A percentile compares a stretch with the other conserved stretches of the same genome.
Evolutionary conservation across 2,113 vertebrate genomes (phyloP).

Genomic region (Dolichallabes microphthalmus): DNA sequence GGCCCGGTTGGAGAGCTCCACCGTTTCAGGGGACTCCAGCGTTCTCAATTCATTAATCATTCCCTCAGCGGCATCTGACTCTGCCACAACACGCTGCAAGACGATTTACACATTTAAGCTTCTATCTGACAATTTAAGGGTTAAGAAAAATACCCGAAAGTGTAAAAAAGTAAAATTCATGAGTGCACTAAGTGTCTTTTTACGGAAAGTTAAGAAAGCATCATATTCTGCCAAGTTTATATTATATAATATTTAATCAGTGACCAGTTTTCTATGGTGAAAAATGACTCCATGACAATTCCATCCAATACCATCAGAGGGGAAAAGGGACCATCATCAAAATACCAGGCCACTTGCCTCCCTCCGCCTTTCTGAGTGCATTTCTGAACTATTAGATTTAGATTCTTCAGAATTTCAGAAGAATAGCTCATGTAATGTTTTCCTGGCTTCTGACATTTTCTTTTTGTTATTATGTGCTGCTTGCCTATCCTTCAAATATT

Average conservation of each 20-base stretch:
- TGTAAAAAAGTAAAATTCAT: not conserved
- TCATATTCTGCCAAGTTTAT: not conserved
- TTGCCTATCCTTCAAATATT: not conserved
- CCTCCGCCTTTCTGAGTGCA: not conserved
- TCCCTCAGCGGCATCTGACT: slow-evolving; percentile 70
- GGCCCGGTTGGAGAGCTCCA: slow-evolving; percentile 65
- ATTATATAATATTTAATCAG: not conserved
- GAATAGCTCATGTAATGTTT: not conserved
- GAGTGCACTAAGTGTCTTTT: not conserved
- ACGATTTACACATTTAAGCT: not conserved
- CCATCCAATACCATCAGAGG: not conserved
- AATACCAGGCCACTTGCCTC: not conserved
- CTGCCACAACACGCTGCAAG: slow-evolving; percentile 70
- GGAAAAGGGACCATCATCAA: not conserved
- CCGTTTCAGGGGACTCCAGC: slow-evolving; percentile 62
- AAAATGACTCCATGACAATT: not conserved
- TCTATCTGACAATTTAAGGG: not conserved
- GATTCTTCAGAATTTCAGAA: no score
- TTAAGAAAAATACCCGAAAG: not conserved
- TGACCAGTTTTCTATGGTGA: not conserved
- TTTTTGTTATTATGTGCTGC: not conserved
- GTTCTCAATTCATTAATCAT: slow-evolving; percentile 72
- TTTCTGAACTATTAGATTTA: not conserved
- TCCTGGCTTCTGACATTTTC: not conserved
- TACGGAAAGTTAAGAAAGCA: not conserved